Conservation (phyloP, 2,888 invertebrate species). For the Phalera bucephala region DNA sequence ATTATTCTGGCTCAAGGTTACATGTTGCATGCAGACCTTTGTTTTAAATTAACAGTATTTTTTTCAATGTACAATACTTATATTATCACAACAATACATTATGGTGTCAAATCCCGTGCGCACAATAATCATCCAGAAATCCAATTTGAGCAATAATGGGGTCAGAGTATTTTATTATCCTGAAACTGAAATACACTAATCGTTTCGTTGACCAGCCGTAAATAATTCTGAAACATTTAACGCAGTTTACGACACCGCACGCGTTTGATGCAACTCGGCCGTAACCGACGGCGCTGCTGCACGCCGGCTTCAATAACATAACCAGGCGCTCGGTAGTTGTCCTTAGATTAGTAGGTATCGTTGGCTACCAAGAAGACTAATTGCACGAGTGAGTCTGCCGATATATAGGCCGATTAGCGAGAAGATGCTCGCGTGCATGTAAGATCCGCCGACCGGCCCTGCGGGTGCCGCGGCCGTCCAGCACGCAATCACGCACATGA, state of each 20-base stretch:
- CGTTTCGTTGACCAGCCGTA: no score
- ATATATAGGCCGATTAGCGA: slow-evolving; percentile 68
- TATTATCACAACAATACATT: no score
- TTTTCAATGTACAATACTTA: no score
- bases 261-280: slow-evolving; percentile 10
- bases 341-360: slow-evolving; percentile 43
- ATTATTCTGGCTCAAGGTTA: slow-evolving; percentile 65
- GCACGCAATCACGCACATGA: slow-evolving; percentile 60
- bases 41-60: slow-evolving; percentile 23
- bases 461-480: slow-evolving; percentile 39
- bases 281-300: slow-evolving; percentile 6
- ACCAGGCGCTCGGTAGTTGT: slow-evolving; percentile 8
- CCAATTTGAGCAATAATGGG: no score
- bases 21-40: slow-evolving; percentile 42
- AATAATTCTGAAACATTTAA: slow-evolving; percentile 9
- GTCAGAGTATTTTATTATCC: no score
- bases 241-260: slow-evolving; percentile 3
- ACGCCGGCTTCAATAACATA: slow-evolving; percentile 11
- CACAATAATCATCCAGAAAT: no score
- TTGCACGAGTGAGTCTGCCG: slow-evolving; percentile 60
- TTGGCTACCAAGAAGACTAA: slow-evolving; percentile 68
- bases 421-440: slow-evolving; percentile 68
- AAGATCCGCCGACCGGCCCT: slow-evolving; percentile 53
- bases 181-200: no score
- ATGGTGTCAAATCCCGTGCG: no score